Evolutionary conservation across 2,888 invertebrate species (phyloP).

Genomic region (Leptinotarsa rubiginosa): DNA sequence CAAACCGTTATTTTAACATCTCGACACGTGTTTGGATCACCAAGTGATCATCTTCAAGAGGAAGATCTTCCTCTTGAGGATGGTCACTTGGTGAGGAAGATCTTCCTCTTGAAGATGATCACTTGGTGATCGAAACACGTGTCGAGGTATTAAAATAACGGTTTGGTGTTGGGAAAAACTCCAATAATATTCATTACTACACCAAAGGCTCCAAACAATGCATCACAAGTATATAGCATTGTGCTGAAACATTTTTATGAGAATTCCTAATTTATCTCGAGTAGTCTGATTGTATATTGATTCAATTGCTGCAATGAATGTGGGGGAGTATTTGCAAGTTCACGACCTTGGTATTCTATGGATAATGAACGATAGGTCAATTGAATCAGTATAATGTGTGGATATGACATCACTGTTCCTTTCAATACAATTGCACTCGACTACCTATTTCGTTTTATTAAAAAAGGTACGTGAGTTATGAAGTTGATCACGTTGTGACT

Average conservation of each 20-base stretch:
- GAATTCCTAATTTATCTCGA: neutral
- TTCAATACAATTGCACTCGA: slow-evolving; percentile 1
- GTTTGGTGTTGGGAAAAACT: no score
- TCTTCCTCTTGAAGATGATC: no score
- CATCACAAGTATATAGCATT: no score
- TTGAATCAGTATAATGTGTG: neutral
- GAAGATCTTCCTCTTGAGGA: no score
- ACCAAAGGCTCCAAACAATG: no score
- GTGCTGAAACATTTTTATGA: neutral
- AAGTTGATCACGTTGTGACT: neutral
- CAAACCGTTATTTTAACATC: no score
- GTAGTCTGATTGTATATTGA: slow-evolving; percentile 11
- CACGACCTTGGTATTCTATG: slow-evolving; percentile 6
- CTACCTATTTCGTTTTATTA: slow-evolving; percentile 1
- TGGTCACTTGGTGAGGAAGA: no score
- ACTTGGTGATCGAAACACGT: no score
- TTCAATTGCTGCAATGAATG: slow-evolving; percentile 6
- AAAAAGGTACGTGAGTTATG: neutral
- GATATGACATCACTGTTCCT: slow-evolving; percentile 12
- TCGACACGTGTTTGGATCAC: no score
- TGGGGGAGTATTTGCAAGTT: slow-evolving; percentile 13
- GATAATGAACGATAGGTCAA: neutral
- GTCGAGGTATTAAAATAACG: no score
- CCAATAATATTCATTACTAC: no score
- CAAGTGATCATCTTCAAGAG: no score